Conservation (phyloP, 2,797 vertebrate species). For the Sciurus vulgaris region DNA sequence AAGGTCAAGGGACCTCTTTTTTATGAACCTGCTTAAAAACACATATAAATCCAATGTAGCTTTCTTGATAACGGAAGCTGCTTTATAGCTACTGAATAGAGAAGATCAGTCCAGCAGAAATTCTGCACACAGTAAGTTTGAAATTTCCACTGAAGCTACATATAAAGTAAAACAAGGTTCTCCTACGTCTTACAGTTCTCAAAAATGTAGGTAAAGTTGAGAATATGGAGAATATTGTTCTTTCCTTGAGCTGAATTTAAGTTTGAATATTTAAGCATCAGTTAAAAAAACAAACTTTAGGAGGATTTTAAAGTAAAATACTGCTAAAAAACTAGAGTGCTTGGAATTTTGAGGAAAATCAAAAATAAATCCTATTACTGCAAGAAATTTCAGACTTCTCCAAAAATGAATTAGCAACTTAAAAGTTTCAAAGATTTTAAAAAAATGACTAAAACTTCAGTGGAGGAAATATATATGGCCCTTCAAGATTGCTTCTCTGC, state of each 20-base stretch:
- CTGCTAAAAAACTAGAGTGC: background rate
- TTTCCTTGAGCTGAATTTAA: background rate
- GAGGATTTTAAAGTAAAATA: slow-evolving; percentile 1
- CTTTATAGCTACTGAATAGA: background rate
- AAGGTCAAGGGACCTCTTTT: background rate
- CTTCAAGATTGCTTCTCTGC: background rate
- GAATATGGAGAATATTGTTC: background rate
- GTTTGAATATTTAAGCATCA: background rate
- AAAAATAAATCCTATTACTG: background rate
- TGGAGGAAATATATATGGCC: background rate
- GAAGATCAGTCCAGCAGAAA: background rate
- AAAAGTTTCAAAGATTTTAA: background rate
- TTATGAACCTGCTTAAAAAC: slow-evolving; percentile 53
- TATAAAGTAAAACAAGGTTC: background rate
- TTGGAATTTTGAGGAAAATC: slow-evolving; percentile 41
- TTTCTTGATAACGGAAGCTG: background rate
- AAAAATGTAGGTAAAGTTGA: slow-evolving; percentile 5
- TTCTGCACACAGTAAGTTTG: background rate
- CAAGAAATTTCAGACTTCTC: background rate
- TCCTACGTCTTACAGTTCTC: background rate
- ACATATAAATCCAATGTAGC: slow-evolving; percentile 4
- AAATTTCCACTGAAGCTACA: background rate
- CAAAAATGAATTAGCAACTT: background rate
- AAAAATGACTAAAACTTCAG: background rate
- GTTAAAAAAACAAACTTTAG: background rate